These are phyloP conservation scores for Cheilosia variabilis DNA, from an alignment of 2,888 invertebrate species.

Conservation along the genomic window DNA sequence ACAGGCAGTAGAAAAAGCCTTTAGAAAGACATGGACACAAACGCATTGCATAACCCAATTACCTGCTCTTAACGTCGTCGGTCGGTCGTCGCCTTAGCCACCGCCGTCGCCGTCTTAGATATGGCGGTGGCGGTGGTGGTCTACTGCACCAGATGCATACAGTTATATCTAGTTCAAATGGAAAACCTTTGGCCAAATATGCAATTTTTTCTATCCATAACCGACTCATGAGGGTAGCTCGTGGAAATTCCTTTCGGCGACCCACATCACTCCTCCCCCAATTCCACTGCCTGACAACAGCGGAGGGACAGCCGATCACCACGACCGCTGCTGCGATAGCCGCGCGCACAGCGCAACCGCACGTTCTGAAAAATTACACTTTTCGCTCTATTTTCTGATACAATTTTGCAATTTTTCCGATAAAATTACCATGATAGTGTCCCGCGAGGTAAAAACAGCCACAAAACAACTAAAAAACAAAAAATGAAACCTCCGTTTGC, in stretches of 20 bases:
- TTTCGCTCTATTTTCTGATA: slow-evolving; percentile 58
- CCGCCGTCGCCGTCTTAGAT: slow-evolving; percentile 1
- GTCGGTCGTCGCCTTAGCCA: slow-evolving; percentile 7
- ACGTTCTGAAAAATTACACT: slow-evolving; percentile 64
- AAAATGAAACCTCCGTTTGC: slow-evolving; percentile 4
- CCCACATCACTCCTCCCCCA: slow-evolving; percentile 60
- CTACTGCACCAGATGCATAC: slow-evolving; percentile 39
- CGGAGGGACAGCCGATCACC: slow-evolving; percentile 14
- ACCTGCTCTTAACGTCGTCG: slow-evolving; percentile 40
- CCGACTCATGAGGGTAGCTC: slow-evolving; percentile 59
- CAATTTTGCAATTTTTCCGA: slow-evolving; percentile 70
- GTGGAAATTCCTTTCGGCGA: slow-evolving; percentile 68
- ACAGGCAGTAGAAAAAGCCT: slow-evolving; percentile 33
- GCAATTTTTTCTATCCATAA: slow-evolving; percentile 32
- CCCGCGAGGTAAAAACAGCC: slow-evolving; percentile 18
- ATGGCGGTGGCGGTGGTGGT: slow-evolving; percentile 22
- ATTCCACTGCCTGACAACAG: slow-evolving; percentile 17
- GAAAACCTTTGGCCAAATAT: slow-evolving; percentile 61
- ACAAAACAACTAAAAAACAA: neutral
- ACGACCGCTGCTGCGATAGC: slow-evolving; percentile 12
- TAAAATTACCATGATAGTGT: slow-evolving; percentile 66
- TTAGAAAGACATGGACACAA: slow-evolving; percentile 64
- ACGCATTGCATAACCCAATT: slow-evolving; percentile 73
- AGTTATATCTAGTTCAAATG: slow-evolving; percentile 21
- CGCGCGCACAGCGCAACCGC: slow-evolving; percentile 25